Percentiles rank a stretch among this genome's conserved stretches.
Evolutionary conservation across 2,888 invertebrate genomes (phyloP).

Genomic region (Torymus tubicola): DNA sequence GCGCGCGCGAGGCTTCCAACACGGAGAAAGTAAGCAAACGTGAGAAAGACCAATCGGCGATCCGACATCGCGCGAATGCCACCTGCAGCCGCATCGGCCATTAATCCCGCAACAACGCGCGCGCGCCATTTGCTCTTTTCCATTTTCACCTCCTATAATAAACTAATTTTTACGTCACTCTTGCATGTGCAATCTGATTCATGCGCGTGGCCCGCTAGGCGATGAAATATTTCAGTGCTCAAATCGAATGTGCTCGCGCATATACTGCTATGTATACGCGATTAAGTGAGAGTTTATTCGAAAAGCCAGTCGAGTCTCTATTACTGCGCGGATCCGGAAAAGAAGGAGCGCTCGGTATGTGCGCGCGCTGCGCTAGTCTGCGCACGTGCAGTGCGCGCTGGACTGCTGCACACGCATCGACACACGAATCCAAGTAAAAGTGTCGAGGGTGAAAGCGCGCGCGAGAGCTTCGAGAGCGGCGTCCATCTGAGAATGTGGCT

Average conservation of each 20-base stretch:
- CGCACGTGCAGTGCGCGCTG: not conserved
- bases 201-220: no score
- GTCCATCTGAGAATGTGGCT: slow-evolving; percentile 3
- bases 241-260: not conserved
- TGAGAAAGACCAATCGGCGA: slow-evolving; percentile 24
- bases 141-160: no score
- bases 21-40: slow-evolving; percentile 48
- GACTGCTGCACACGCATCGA: slow-evolving; percentile 21
- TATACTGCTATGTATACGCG: not conserved
- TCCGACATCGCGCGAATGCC: not conserved
- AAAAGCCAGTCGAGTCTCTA: not conserved
- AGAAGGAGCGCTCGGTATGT: slow-evolving; percentile 39
- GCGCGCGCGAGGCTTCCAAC: not conserved
- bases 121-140: no score
- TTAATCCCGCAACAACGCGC: no score
- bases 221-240: no score
- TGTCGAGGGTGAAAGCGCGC: slow-evolving; percentile 66
- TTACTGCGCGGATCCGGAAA: slow-evolving; percentile 37
- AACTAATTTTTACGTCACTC: no score
- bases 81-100: not conserved
- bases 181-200: no score
- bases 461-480: slow-evolving; percentile 43
- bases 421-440: slow-evolving; percentile 60
- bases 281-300: slow-evolving; percentile 25
- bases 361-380: not conserved